phyloP scores from a whole-genome alignment of 1,140 invertebrate species.

The Andricus grossulariae region DNA sequence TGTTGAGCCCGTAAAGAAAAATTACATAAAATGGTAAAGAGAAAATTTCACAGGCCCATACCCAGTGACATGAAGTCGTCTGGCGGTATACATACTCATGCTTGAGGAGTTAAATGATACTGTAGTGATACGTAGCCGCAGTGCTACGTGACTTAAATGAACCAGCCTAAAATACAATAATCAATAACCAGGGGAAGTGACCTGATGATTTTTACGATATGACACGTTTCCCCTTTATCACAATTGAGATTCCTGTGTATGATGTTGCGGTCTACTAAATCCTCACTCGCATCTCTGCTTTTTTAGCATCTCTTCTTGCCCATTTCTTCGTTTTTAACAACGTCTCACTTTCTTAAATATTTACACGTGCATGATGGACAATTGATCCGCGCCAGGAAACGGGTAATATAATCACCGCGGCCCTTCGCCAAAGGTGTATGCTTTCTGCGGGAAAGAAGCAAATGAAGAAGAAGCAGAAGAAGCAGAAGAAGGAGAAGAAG shows the following conservation, averaged over 20 bases:
- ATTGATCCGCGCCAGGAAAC: not conserved
- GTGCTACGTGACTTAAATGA: too few relatives aligned
- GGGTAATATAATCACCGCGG: conserved; percentile 10
- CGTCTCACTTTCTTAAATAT: conserved; percentile 24
- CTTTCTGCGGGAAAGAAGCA: conserved; percentile 29
- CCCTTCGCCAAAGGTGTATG: conserved; percentile 1
- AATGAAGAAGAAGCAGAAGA: conserved; percentile 37
- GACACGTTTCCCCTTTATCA: not conserved
- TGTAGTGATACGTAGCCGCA: too few relatives aligned
- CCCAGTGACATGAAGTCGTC: too few relatives aligned
- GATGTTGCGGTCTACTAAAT: not conserved
- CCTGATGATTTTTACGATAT: too few relatives aligned
- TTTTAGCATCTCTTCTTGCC: not conserved
- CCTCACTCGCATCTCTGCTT: not conserved
- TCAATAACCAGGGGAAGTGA: too few relatives aligned
- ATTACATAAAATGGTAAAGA: too few relatives aligned
- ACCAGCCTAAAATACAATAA: too few relatives aligned
- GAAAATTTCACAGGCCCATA: too few relatives aligned
- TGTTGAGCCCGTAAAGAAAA: too few relatives aligned
- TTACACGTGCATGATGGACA: conserved; percentile 21
- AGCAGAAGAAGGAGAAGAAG: conserved; percentile 30
- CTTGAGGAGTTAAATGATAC: too few relatives aligned
- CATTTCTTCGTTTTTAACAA: not conserved
- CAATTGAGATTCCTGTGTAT: not conserved
- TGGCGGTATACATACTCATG: too few relatives aligned